Evolutionary conservation across 1,140 invertebrate genomes (phyloP).

Genomic region (Campoletis sonorensis): DNA sequence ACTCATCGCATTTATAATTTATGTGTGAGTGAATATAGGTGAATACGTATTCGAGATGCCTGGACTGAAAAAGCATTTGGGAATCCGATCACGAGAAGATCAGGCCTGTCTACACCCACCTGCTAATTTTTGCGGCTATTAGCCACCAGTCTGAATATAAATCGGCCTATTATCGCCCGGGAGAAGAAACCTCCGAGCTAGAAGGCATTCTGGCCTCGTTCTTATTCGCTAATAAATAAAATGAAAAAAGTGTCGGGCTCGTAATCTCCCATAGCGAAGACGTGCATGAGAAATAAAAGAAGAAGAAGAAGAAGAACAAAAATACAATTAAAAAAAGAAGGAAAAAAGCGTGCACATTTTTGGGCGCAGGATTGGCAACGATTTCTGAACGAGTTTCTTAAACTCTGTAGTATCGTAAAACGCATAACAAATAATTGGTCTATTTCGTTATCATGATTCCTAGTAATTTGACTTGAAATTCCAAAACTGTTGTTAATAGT

Average conservation of each 20-base stretch:
- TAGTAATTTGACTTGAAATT: too few relatives aligned
- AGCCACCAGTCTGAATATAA: constrained; percentile 63
- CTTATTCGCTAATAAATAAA: constrained; percentile 52
- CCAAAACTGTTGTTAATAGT: too few relatives aligned
- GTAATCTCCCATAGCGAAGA: constrained; percentile 47
- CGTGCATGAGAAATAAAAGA: constrained; percentile 10
- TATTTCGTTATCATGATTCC: too few relatives aligned
- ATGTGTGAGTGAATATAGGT: not conserved
- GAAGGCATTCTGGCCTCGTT: constrained; percentile 40
- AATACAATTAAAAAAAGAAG: not conserved
- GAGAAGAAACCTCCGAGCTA: constrained; percentile 35
- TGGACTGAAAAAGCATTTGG: not conserved
- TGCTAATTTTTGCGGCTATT: constrained; percentile 64
- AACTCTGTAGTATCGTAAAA: not conserved
- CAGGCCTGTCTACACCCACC: constrained; percentile 58
- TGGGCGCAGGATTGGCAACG: too few relatives aligned
- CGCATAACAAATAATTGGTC: not conserved
- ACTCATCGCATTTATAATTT: not conserved
- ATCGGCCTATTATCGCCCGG: constrained; percentile 59
- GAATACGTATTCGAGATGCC: constrained; percentile 36
- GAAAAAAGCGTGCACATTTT: not conserved
- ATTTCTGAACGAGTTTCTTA: not conserved
- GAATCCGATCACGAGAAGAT: constrained; percentile 48
- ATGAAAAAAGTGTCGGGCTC: constrained; percentile 50
- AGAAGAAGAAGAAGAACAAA: constrained; percentile 28